Conservation (phyloP, 2,888 invertebrate genomes). For the Saturnia pavonia region DNA sequence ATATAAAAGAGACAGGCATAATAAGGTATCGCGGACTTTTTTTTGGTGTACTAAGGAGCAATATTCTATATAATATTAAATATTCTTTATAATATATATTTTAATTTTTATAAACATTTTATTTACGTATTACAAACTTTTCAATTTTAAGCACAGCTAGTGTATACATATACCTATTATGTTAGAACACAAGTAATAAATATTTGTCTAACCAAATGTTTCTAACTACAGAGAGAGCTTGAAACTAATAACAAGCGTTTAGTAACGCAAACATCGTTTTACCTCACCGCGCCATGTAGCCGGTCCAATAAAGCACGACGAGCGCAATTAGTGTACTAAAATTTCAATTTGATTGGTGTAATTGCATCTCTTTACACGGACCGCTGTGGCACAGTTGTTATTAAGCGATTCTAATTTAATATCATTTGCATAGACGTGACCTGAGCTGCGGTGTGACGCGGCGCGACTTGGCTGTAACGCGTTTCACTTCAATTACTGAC, state of each 20-base stretch:
- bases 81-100: too few relatives aligned
- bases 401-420: constrained; percentile 81
- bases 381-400: constrained; percentile 75
- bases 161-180: too few relatives aligned
- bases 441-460: constrained; percentile 34
- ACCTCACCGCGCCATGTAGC: constrained; percentile 42
- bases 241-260: constrained; percentile 3
- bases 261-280: constrained; percentile 29
- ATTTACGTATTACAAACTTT: too few relatives aligned
- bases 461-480: neutral
- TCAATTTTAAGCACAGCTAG: too few relatives aligned
- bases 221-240: neutral
- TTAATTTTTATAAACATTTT: too few relatives aligned
- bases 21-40: too few relatives aligned
- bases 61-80: too few relatives aligned
- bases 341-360: constrained; percentile 81
- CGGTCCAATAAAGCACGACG: constrained; percentile 67
- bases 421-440: constrained; percentile 81
- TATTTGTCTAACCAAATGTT: neutral
- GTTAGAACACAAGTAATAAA: neutral
- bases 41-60: too few relatives aligned
- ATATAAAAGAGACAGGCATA: too few relatives aligned
- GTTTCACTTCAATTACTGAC: constrained; percentile 7
- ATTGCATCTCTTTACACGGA: constrained; percentile 78
- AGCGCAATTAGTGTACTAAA: constrained; percentile 75